phyloP scores from a whole-genome alignment of 2,113 vertebrate species.

The Takifugu bimaculatus region DNA sequence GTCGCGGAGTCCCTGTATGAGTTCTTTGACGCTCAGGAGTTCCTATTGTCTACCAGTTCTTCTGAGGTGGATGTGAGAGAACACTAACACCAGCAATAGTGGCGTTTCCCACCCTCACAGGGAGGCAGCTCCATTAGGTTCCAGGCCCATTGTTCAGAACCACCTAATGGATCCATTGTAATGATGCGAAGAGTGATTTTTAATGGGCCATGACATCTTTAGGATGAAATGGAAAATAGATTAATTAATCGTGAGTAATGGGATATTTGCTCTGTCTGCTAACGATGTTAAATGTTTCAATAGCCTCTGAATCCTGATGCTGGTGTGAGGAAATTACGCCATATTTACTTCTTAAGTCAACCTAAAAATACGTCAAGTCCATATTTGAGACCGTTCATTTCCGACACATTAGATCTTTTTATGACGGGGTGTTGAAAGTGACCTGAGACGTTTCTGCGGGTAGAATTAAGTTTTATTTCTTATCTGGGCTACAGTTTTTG shows the following conservation, averaged over 20 bases:
- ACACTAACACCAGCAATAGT: neutral
- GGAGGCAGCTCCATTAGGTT: no score
- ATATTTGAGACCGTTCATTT: conserved; percentile 34
- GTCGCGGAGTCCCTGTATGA: conserved; percentile 91
- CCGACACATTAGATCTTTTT: conserved; percentile 18
- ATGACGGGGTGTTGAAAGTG: conserved; percentile 40
- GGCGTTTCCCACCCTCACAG: neutral
- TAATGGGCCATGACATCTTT: no score
- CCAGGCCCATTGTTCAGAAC: no score
- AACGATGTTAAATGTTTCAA: conserved; percentile 1
- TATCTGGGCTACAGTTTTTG: conserved; percentile 19
- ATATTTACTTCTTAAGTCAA: neutral
- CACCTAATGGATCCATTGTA: no score
- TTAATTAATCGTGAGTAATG: neutral
- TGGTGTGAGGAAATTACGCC: no score
- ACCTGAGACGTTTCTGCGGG: conserved; percentile 7
- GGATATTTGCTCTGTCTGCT: neutral
- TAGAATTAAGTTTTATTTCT: conserved; percentile 22
- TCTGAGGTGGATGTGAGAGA: conserved; percentile 92
- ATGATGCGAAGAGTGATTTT: no score
- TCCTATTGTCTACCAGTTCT: conserved; percentile 91
- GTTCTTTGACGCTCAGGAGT: conserved; percentile 97
- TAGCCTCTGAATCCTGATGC: neutral
- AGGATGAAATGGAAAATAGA: neutral
- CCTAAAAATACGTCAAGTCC: conserved; percentile 66